Base-by-base conservation (phyloP, 2,797 vertebrate genomes). In the Chromobotia macracanthus region DNA sequence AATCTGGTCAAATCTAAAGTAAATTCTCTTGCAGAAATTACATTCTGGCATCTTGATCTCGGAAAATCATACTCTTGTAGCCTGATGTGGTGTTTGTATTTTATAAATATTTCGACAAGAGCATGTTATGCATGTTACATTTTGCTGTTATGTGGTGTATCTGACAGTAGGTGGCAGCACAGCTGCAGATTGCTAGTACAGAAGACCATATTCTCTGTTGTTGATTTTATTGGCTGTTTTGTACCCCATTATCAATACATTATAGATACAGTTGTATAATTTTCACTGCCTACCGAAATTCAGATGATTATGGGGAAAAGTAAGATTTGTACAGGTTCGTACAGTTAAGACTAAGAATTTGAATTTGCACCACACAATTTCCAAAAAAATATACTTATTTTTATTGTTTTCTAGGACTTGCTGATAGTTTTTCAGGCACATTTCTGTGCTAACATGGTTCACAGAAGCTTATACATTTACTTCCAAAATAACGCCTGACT, bases 81-180 rank as follows among this genome's bases (percentile, higher is more conserved):
- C 48, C 7, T 60, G 6, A 3, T 58, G 11, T 28, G 16, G 1
- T 58, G 3, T 77, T 16, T 58, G 7, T 44, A 6, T n/a, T 72
- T 60, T 44, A 13, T 28, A 12, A 7, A 72, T 61, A 48, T 28
- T 51, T 25, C 7, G 31, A 31, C 21, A 56, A 46, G 10, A 56
- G 50, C 16, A 21, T 60, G 18, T 46, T 48, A 25, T 63, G 21
- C 15, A 2, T 31, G 10, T 50, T n/a, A 21, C 53, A 25, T 41
- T 79, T 56, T 65, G 51, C 25, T 58, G 77, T 28, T 15, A 46
- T 55, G 21, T 2, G 2, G 50, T 46, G 28, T 41, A 11, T 63
- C 18, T 28, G 55, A 44, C 77, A 72, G 21, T 53, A 72, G 77
- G 48, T 65, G 77, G 60, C 60, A 72, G 77, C 19, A 64, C 60